Evolutionary conservation across 2,888 invertebrate species (phyloP), one percentile per base, ranked within the genome.

Genomic region (Lacanobia oleracea): DNA sequence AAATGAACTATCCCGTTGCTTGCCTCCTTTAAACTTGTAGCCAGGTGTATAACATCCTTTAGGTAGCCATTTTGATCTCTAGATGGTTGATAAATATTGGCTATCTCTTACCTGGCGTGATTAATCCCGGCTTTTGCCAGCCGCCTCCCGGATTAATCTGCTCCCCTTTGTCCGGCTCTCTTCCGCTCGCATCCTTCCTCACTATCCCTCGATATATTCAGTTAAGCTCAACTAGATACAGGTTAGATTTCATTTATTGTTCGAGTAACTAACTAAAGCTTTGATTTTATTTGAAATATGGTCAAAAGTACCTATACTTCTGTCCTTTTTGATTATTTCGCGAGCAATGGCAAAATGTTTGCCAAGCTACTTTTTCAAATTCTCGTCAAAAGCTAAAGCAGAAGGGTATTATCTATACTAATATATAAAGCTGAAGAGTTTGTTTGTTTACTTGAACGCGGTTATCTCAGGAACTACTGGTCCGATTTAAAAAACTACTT

Each of bases 21-120:
- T 21, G 8, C 14, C 12, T 43, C 43, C 1, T 16, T 12, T 43
- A 43, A 50, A 37, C 45, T 37, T 50, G 16, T 33, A 56, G 12
- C n/a, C 18, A 37, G 14, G 23, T 79, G 7, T 43, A 12, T 5
- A 51, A 9, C 43, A 23, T 16, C 12, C 45, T 12, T 45, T 27
- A 56, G 64, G 56, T 14, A 62, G 61, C 77, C 57, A 59, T 66
- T 78, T 59, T 56, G 54, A 66, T 75, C 64, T 56, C 56, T 23
- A 65, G 76, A 57, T 59, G 57, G 48, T 57, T 73, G 63, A 79
- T 82, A 82, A 73, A 80, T 82, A 82, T 73, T 78, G 45, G 53
- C 82, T 67, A 80, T 78, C 79, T 80, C 53, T 82, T 73, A 79
- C 79, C 83, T 82, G 73, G 83, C 68, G 83, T 69, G 79, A 79